Evolutionary conservation across 2,888 invertebrate genomes (phyloP).

Genomic region (Dynastes grantii): DNA sequence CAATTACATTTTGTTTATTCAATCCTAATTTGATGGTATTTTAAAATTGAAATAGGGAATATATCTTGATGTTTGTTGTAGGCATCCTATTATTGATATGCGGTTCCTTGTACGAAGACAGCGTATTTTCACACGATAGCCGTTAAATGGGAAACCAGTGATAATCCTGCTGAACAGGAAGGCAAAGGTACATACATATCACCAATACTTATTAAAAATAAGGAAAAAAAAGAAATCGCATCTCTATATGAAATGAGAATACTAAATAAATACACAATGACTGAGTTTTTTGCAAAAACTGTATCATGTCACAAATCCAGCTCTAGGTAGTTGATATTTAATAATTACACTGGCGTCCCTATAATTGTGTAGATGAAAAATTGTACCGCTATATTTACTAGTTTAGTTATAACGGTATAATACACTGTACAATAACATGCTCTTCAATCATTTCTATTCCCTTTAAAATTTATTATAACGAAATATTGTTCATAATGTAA

Average conservation of each 20-base stretch:
- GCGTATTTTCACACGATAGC: slow-evolving; percentile 85
- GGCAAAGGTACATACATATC: slow-evolving; percentile 79
- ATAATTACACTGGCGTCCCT: slow-evolving; percentile 42
- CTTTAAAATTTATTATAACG: too few species aligned
- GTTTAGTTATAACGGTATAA: slow-evolving; percentile 46
- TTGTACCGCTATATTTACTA: slow-evolving; percentile 53
- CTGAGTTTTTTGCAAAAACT: too few species aligned
- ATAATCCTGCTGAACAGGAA: slow-evolving; percentile 79
- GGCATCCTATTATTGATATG: slow-evolving; percentile 85
- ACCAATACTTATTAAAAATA: background rate
- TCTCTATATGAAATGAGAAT: too few species aligned
- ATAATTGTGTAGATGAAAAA: slow-evolving; percentile 53
- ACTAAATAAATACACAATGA: too few species aligned
- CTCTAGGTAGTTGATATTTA: slow-evolving; percentile 23
- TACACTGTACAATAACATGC: slow-evolving; percentile 25
- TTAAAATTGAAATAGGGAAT: too few species aligned
- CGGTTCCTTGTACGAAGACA: slow-evolving; percentile 84
- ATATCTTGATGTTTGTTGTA: slow-evolving; percentile 65
- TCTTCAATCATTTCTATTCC: too few species aligned
- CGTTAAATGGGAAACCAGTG: slow-evolving; percentile 83
- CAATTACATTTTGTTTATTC: slow-evolving; percentile 35
- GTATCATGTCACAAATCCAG: slow-evolving; percentile 31
- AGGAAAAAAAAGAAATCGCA: too few species aligned
- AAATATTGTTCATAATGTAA: too few species aligned
- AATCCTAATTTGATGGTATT: background rate